Evolutionary conservation across 2,113 vertebrate genomes (phyloP).

Genomic region (Myotis brandtii): DNA sequence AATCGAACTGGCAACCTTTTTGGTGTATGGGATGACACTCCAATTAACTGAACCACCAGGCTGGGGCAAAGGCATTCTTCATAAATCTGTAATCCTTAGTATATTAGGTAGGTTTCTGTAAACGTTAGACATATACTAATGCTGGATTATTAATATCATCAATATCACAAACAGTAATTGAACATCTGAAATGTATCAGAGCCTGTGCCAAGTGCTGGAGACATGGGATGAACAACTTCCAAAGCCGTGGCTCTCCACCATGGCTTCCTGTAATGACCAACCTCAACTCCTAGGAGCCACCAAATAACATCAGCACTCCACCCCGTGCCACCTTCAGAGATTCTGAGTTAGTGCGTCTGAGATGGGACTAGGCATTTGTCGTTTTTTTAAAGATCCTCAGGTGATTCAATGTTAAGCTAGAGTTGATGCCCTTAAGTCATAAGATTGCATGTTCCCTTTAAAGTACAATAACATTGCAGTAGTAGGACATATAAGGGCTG

Average conservation of each 20-base stretch:
- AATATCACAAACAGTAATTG: background rate
- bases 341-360: background rate
- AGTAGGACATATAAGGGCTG: fast-evolving
- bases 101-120: background rate
- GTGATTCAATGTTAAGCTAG: background rate
- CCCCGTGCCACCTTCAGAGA: fast-evolving
- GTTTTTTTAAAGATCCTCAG: background rate
- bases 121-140: background rate
- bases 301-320: background rate
- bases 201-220: background rate
- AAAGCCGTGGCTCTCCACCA: background rate
- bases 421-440: background rate
- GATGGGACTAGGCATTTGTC: background rate
- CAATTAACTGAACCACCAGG: background rate
- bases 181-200: background rate
- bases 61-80: slow-evolving; percentile 62
- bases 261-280: background rate
- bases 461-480: background rate
- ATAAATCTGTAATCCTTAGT: background rate
- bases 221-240: background rate
- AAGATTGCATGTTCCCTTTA: background rate
- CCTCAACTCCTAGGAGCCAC: background rate
- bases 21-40: background rate
- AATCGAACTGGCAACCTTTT: background rate
- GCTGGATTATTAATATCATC: background rate